Percentiles rank a stretch among this genome's conserved stretches.
Conservation (phyloP, 2,113 vertebrate species). For the Ovis canadensis region DNA sequence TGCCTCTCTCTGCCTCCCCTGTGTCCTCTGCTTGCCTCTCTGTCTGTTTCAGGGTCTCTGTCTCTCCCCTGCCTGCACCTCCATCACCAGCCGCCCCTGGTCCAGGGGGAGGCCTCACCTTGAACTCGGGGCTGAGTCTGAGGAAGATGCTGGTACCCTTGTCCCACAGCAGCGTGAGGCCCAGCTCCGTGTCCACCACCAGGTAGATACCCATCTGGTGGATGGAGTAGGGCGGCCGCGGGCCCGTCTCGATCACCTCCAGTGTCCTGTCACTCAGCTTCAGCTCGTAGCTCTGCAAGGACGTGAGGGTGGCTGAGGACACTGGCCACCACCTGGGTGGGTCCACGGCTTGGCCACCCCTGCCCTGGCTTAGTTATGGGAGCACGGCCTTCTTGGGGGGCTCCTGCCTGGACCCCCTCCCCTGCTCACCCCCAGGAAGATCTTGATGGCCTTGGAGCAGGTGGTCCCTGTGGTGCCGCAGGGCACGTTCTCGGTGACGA, state of each 20-base stretch:
- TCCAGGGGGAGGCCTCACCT: constrained; percentile 77
- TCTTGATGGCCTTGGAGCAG: constrained; percentile 93
- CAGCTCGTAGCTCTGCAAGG: constrained; percentile 86
- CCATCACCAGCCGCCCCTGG: not conserved
- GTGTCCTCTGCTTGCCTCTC: too few relatives aligned
- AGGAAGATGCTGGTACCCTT: constrained; percentile 92
- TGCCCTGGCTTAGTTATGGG: fast-evolving
- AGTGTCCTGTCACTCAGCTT: constrained; percentile 84
- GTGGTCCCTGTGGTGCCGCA: constrained; percentile 93
- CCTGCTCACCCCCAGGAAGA: constrained; percentile 86
- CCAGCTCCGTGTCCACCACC: constrained; percentile 84
- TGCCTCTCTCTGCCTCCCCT: not conserved
- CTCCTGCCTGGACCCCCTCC: fast-evolving
- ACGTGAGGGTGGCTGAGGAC: not conserved
- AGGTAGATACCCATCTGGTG: constrained; percentile 90
- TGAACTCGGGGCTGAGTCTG: constrained; percentile 84
- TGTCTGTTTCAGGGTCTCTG: not conserved
- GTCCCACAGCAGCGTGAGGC: constrained; percentile 93
- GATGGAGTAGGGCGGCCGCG: constrained; percentile 78
- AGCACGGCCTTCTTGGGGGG: not conserved
- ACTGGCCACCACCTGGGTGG: fast-evolving
- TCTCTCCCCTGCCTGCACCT: not conserved
- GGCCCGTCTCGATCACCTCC: constrained; percentile 80
- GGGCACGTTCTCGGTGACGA: constrained; percentile 92
- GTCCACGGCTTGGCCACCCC: fast-evolving